Conservation (phyloP, 2,888 invertebrate species). For the Cistogaster globosa region DNA sequence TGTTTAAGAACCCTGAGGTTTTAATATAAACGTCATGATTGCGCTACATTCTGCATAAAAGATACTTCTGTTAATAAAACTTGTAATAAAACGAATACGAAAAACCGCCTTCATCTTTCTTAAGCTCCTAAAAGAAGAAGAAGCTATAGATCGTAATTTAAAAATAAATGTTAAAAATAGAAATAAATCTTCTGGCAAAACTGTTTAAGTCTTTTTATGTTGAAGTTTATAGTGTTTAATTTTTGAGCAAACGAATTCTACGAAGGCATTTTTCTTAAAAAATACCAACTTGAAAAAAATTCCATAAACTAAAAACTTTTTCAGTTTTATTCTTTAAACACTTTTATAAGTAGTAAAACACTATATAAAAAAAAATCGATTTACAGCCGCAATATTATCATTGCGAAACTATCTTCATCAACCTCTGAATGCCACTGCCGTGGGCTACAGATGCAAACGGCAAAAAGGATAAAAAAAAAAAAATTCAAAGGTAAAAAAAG, state of each 20-base stretch:
- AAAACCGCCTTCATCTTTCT: no score
- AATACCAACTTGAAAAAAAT: slow-evolving; percentile 7
- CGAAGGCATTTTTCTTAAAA: background rate
- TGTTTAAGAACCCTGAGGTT: no score
- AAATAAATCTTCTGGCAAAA: no score
- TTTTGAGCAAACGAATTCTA: background rate
- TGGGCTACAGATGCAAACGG: background rate
- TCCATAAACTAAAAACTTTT: slow-evolving; percentile 23
- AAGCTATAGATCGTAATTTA: no score
- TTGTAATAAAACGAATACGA: no score
- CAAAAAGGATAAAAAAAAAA: background rate
- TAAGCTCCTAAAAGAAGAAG: no score
- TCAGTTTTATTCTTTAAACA: slow-evolving; percentile 43
- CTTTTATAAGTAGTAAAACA: slow-evolving; percentile 43
- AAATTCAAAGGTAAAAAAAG: slow-evolving; percentile 11
- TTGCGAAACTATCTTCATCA: slow-evolving; percentile 63
- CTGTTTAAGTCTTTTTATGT: background rate
- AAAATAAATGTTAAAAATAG: no score
- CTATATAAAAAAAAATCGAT: slow-evolving; percentile 63
- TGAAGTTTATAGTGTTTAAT: slow-evolving; percentile 10
- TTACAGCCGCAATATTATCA: slow-evolving; percentile 70
- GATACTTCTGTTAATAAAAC: no score
- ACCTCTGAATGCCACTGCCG: slow-evolving; percentile 25
- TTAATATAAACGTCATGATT: no score
- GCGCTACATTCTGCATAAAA: no score